phyloP scores from a whole-genome alignment of 2,113 vertebrate genomes.

The Leptodactylus fuscus region DNA sequence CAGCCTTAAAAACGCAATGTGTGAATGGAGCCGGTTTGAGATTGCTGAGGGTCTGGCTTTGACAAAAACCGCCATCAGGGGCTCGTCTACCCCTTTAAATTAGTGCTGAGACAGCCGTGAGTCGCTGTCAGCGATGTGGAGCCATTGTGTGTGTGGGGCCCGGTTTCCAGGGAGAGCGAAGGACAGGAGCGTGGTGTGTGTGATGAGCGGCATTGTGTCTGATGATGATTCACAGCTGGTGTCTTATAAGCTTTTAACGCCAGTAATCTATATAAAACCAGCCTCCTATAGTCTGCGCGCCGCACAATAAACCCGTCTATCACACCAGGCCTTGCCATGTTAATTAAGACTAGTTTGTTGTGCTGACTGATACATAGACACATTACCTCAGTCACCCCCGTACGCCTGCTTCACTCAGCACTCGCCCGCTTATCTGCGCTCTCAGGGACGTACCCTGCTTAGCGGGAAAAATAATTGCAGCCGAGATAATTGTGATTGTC shows the following conservation, averaged over 20 bases:
- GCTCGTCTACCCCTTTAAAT: neutral
- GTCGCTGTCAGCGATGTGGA: neutral
- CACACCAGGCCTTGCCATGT: neutral
- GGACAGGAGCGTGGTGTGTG: neutral
- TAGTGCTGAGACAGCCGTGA: neutral
- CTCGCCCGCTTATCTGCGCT: neutral
- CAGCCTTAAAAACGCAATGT: too few relatives aligned
- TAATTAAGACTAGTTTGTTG: neutral
- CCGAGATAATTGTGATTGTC: neutral
- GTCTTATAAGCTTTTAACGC: neutral
- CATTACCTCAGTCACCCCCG: neutral
- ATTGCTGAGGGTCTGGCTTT: too few relatives aligned
- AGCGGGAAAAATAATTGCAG: neutral
- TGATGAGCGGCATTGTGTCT: conserved; percentile 13
- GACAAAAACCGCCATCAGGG: too few relatives aligned
- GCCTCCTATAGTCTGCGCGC: neutral
- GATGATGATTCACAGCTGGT: conserved; percentile 1
- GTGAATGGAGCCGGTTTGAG: too few relatives aligned
- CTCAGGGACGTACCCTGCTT: neutral
- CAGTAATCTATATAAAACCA: conserved; percentile 10
- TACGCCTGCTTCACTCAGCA: conserved; percentile 32
- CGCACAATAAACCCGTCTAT: neutral
- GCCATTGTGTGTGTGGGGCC: conserved; percentile 3
- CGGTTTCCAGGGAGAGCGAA: neutral
- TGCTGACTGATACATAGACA: neutral